Base-by-base conservation (phyloP, 2,888 invertebrate species). In the Abscondita cerata region DNA sequence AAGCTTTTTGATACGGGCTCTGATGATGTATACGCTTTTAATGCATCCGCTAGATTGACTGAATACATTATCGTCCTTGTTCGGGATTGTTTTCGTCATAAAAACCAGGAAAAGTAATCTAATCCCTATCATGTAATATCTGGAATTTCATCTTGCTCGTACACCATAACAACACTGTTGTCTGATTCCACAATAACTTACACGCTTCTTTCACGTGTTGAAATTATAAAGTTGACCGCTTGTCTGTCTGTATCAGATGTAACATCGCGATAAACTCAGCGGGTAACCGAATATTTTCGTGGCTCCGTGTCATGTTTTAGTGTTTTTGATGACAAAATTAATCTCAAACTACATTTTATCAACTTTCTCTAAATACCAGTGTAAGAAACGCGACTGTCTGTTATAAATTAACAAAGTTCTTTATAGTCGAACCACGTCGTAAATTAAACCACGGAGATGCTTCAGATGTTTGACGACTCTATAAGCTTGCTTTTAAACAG, bases 21-120 rank as follows among this genome's bases (percentile, higher is more conserved):
- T 48, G 63, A 59, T 63, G 59, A 63, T 63, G 55, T 59, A 63
- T 63, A 59, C 51, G 63, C 54, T 63, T 63, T 59, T 63, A 63
- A 63, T 63, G 59, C 59, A 53, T 59, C 62, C 58, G 36, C 62
- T 57, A 62, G 51, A 53, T 62, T 40, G 62, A 62, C 58, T 58
- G 62, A 59, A 62, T 62, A 62, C 62, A 62, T 62, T 62, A 62
- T 52, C 52, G 40, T 52, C 40, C 33, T 40, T 36, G 34, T n/a
- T 34, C 41, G 16, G 57, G 46, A 51, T 51, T 58, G 44, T 51
- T 51, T 46, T 58, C 58, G 51, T 44, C 52, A 51, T 52, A 34
- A 36, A 19, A 34, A 51, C 16, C 36, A 12, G 51, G 40, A 58
- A 52, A 52, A 58, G 51, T 41, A 58, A 58, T 58, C 58, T 46